Evolutionary conservation across 2,888 invertebrate genomes (phyloP), one percentile per base, ranked within the genome.

Genomic region (Eugnorisma glareosa): DNA sequence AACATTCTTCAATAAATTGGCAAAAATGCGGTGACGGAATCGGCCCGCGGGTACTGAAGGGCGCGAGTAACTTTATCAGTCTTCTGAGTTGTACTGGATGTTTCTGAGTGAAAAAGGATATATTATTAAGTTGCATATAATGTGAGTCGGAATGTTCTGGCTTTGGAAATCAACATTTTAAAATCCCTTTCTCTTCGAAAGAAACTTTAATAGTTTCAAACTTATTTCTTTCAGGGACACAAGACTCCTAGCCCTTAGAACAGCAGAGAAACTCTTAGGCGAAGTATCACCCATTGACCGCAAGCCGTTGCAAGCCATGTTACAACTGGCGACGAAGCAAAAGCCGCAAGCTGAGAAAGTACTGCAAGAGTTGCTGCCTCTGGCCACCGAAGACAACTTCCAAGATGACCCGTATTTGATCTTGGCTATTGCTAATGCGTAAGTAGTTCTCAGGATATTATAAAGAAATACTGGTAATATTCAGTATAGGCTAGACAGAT

Each of bases 351-450:
- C 99, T 5, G 99, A 99, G 91, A 97, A 97, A 77, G 99, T 99
- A 0, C 93, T 99, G 31, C 98, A 98, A 80, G 98, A 98, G 86
- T 97, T 97, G 24, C 86, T 97, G 75, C 96, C 97, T 0, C 93
- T 98, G 63, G 98, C 98, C 0, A 97, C 98, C 0, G 98, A 98
- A 75, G 99, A 99, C 73, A 95, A 96, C 11, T 97, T 97, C 75
- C 97, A 97, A 83, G 98, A 99, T 82, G 98, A 99, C 90, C 98
- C 99, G 0, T 99, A 99, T 15, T 97, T 99, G 24, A 98, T 99
- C 79, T 97, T 99, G 79, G 99, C 99, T 18, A 97, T 98, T 90
- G 98, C 99, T 35, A 98, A 97, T 71, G 98, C 98, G 91, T 96
- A 91, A 92, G 96, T 93, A 59, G 21, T 63, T 11, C 10, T 51